Percentiles rank a stretch among this genome's conserved stretches.
These are phyloP conservation scores for Diarsia mendica DNA, from an alignment of 2,888 invertebrate species.

Conservation along the genomic window DNA sequence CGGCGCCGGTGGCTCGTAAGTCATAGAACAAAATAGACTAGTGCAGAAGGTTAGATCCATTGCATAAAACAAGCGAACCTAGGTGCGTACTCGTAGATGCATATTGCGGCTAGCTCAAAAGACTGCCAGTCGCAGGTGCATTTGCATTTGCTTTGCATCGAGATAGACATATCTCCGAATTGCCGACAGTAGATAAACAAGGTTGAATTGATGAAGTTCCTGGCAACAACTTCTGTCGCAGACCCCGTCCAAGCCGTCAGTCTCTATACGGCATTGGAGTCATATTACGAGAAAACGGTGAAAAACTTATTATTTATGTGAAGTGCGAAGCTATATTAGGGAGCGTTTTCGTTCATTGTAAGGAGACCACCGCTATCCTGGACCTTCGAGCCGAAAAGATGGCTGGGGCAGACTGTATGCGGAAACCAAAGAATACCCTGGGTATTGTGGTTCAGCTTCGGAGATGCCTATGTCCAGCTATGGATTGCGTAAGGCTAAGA, in stretches of 20 bases:
- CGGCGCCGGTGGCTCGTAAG: constrained; percentile 43
- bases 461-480: neutral
- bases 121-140: neutral
- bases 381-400: no score
- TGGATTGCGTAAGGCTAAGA: neutral
- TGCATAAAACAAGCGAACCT: neutral
- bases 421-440: neutral
- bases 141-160: neutral
- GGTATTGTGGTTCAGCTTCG: neutral
- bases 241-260: neutral
- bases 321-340: neutral
- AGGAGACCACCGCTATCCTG: neutral
- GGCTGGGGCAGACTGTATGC: neutral
- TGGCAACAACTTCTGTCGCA: neutral
- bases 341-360: neutral
- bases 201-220: neutral
- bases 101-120: neutral
- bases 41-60: constrained; percentile 9
- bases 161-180: neutral
- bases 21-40: neutral
- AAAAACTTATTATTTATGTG: neutral
- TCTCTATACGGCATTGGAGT: neutral
- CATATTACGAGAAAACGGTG: neutral
- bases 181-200: neutral
- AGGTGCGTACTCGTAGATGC: neutral